A percentile compares a stretch with the other conserved stretches of the same genome.
Evolutionary conservation across 2,113 vertebrate species (phyloP).

Genomic region (Paradoxurus hermaphroditus): DNA sequence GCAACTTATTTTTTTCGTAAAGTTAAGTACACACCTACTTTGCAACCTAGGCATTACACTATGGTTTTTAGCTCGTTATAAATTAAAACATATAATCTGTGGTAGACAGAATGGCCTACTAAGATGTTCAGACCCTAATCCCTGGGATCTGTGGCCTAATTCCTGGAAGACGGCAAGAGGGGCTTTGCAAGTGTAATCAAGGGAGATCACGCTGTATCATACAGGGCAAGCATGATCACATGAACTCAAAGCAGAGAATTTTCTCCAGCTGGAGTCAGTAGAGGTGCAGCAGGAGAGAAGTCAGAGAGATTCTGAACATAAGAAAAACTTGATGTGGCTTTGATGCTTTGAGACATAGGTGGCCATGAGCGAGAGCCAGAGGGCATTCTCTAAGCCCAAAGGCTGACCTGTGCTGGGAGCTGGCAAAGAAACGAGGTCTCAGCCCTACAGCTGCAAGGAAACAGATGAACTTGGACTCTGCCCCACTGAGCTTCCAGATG

Average conservation of each 20-base stretch:
- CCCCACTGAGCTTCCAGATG: not conserved
- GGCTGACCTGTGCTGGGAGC: not conserved
- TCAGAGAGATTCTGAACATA: not conserved
- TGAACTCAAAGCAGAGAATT: not conserved
- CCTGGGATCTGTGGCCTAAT: not conserved
- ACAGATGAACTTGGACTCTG: not conserved
- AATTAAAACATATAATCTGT: not conserved
- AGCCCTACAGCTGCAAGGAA: not conserved
- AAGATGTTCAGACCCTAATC: not conserved
- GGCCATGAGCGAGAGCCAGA: not conserved
- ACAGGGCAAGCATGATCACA: not conserved
- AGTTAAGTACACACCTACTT: not conserved
- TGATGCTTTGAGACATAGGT: not conserved
- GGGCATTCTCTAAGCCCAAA: not conserved
- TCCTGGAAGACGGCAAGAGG: not conserved
- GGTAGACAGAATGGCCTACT: not conserved
- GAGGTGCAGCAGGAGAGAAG: not conserved
- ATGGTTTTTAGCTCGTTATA: not conserved
- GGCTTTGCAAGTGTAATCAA: not conserved
- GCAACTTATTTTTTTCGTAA: not conserved
- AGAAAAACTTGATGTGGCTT: not conserved
- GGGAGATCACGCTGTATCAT: not conserved
- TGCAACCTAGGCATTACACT: not conserved
- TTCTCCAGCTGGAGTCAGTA: not conserved
- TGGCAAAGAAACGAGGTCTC: not conserved